Conservation (phyloP, 2,797 vertebrate species). For the Pangasius larnaudii region DNA sequence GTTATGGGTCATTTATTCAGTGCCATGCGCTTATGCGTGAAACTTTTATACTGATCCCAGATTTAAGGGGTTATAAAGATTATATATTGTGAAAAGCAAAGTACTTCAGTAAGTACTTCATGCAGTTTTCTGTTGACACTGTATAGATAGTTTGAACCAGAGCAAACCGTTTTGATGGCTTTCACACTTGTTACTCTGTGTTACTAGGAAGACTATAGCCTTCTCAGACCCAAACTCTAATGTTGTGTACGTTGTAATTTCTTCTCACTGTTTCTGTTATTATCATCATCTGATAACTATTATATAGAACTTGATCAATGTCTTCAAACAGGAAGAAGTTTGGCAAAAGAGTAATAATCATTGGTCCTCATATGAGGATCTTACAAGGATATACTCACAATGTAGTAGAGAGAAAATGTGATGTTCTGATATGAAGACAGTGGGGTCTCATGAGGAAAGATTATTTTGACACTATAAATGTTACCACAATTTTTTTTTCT, state of each 20-base stretch:
- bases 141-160: not conserved
- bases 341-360: not conserved
- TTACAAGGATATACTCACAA: not conserved
- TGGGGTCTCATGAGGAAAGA: no score
- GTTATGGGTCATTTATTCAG: constrained; percentile 1
- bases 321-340: not conserved
- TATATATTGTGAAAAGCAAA: not conserved
- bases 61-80: not conserved
- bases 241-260: not conserved
- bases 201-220: not conserved
- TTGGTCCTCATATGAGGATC: not conserved
- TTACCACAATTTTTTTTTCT: not conserved
- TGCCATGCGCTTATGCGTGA: not conserved
- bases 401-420: not conserved
- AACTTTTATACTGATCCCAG: not conserved
- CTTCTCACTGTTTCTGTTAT: not conserved
- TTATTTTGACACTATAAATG: not conserved
- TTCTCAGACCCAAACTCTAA: not conserved
- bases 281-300: not conserved
- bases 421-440: not conserved
- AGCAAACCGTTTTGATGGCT: not conserved
- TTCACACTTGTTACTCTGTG: not conserved
- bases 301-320: not conserved
- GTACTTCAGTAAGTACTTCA: not conserved
- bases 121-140: not conserved